Evolutionary conservation across 2,888 invertebrate genomes (phyloP).

Genomic region (Dusona sp.): DNA sequence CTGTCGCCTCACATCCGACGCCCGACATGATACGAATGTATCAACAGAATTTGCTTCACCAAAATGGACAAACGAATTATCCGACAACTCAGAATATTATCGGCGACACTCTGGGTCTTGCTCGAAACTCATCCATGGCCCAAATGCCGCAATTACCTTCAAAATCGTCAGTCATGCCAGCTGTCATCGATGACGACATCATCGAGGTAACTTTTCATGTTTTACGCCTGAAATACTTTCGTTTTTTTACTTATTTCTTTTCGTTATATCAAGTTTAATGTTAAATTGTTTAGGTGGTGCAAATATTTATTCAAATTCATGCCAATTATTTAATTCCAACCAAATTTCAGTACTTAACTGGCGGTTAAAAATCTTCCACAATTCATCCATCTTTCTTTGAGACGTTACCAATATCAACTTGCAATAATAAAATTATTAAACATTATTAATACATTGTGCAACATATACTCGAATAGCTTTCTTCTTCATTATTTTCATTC

Average conservation of each 20-base stretch:
- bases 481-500: too few species aligned
- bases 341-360: too few species aligned
- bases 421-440: too few species aligned
- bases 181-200: constrained; percentile 63
- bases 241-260: background rate
- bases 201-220: constrained; percentile 62
- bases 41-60: constrained; percentile 50
- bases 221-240: background rate
- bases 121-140: constrained; percentile 16
- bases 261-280: background rate
- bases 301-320: too few species aligned
- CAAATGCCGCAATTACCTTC: constrained; percentile 16
- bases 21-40: constrained; percentile 54
- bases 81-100: constrained; percentile 35
- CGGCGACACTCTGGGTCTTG: constrained; percentile 2
- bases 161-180: constrained; percentile 20
- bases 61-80: constrained; percentile 62
- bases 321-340: too few species aligned
- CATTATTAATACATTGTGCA: too few species aligned
- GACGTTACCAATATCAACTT: too few species aligned
- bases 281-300: background rate
- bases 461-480: too few species aligned
- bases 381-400: too few species aligned
- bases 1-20: constrained; percentile 41
- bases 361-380: too few species aligned